These are phyloP conservation scores for Calypte anna DNA, from an alignment of 2,113 vertebrate genomes.

Conservation along the genomic window DNA sequence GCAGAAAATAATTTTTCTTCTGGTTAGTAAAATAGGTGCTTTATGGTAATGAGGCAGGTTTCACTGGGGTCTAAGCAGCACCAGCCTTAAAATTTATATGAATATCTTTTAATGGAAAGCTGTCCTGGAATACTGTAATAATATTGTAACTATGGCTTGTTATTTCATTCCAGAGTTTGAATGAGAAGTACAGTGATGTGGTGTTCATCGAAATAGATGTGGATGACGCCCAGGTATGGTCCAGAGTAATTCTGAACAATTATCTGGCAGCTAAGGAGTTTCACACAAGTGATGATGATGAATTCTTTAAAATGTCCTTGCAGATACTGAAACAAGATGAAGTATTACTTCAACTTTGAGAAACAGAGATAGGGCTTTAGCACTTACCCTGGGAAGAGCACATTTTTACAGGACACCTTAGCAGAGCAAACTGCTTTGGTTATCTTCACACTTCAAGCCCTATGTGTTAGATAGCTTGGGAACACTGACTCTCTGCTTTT, in stretches of 20 bases:
- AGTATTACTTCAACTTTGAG: neutral
- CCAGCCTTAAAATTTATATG: neutral
- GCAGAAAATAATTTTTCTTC: neutral
- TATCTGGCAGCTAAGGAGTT: neutral
- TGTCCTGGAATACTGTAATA: neutral
- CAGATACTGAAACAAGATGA: neutral
- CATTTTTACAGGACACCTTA: neutral
- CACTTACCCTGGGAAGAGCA: neutral
- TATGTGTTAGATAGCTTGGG: neutral
- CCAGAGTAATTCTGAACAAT: neutral
- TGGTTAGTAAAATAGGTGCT: too few species aligned
- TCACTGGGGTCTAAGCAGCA: neutral
- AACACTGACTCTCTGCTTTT: neutral
- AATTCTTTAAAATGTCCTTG: neutral
- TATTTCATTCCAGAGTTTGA: constrained; percentile 68
- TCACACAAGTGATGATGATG: neutral
- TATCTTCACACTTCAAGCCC: neutral
- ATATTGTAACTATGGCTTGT: neutral
- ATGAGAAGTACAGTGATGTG: constrained; percentile 72
- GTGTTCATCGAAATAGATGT: constrained; percentile 93
- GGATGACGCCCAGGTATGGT: constrained; percentile 85
- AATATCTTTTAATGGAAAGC: neutral
- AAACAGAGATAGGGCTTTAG: neutral
- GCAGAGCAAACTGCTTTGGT: neutral
- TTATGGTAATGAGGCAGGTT: too few species aligned